phyloP scores from a whole-genome alignment of 1,140 invertebrate species.

The Coboldia fuscipes region DNA sequence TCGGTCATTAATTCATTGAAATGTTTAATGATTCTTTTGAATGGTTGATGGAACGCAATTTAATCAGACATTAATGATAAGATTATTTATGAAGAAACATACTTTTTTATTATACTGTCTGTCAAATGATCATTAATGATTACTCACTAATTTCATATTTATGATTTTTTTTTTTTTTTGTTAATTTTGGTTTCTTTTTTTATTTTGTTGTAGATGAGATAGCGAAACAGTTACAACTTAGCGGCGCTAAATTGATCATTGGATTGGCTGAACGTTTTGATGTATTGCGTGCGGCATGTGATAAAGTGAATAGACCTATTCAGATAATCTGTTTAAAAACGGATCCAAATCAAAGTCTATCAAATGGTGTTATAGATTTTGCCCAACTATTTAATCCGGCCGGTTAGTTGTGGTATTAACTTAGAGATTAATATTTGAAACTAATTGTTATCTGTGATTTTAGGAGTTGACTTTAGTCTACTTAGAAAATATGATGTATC shows the following conservation, averaged over 20 bases:
- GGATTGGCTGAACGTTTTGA: slow-evolving; percentile 29
- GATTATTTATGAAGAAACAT: too few relatives aligned
- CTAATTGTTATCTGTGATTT: slow-evolving; percentile 7
- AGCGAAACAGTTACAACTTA: slow-evolving; percentile 38
- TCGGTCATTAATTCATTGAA: too few relatives aligned
- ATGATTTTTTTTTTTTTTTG: too few relatives aligned
- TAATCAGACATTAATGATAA: too few relatives aligned
- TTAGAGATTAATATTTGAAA: background rate
- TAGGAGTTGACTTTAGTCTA: slow-evolving; percentile 21
- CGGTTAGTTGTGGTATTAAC: slow-evolving; percentile 8
- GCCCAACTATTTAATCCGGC: slow-evolving; percentile 25
- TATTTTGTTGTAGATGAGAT: slow-evolving; percentile 46
- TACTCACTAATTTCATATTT: too few relatives aligned
- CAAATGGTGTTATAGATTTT: slow-evolving; percentile 30
- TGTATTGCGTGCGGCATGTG: slow-evolving; percentile 22
- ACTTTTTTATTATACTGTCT: too few relatives aligned
- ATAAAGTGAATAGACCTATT: slow-evolving; percentile 21
- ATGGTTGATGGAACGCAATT: too few relatives aligned
- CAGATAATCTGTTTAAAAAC: slow-evolving; percentile 31
- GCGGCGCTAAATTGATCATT: slow-evolving; percentile 41
- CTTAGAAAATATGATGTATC: slow-evolving; percentile 20
- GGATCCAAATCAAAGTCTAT: slow-evolving; percentile 15
- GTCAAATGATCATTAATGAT: too few relatives aligned
- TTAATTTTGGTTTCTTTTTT: background rate
- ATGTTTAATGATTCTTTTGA: too few relatives aligned